Conservation (phyloP, 2,797 vertebrate genomes). For the Lagorchestes hirsutus region DNA sequence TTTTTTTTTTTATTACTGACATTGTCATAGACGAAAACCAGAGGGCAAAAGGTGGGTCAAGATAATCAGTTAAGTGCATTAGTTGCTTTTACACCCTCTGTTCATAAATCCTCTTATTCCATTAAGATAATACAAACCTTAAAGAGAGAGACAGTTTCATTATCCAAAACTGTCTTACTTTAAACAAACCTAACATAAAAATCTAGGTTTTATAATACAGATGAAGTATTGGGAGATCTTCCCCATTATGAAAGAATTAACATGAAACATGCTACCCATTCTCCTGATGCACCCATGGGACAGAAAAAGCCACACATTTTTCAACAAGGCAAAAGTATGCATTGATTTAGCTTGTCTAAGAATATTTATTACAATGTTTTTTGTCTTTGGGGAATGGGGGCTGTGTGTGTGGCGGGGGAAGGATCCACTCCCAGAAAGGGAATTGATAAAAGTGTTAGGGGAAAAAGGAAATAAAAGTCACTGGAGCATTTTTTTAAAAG, state of each 20-base stretch:
- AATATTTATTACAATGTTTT: not conserved
- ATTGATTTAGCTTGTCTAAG: not conserved
- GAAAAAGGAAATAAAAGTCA: not conserved
- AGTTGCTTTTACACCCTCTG: not conserved
- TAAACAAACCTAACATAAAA: not conserved
- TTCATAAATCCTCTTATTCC: conserved; percentile 33
- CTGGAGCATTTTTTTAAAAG: not conserved
- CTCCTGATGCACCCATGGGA: not conserved
- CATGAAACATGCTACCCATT: not conserved
- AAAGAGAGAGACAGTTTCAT: not conserved
- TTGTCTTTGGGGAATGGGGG: not conserved
- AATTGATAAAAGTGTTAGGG: not conserved
- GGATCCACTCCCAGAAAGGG: not conserved
- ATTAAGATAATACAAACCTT: conserved; percentile 26
- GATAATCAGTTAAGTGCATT: conserved; percentile 65
- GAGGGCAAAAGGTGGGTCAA: conserved; percentile 29
- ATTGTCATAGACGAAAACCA: conserved; percentile 29
- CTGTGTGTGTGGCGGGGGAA: not conserved
- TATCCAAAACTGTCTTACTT: conserved; percentile 13
- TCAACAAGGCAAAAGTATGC: not conserved
- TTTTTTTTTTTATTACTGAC: conserved; percentile 47
- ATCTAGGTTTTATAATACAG: not conserved
- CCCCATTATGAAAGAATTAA: not conserved
- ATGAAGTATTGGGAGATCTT: conserved; percentile 1
- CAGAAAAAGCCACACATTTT: not conserved